Evolutionary conservation across 2,797 vertebrate genomes (phyloP).

Genomic region (Champsocephalus esox): DNA sequence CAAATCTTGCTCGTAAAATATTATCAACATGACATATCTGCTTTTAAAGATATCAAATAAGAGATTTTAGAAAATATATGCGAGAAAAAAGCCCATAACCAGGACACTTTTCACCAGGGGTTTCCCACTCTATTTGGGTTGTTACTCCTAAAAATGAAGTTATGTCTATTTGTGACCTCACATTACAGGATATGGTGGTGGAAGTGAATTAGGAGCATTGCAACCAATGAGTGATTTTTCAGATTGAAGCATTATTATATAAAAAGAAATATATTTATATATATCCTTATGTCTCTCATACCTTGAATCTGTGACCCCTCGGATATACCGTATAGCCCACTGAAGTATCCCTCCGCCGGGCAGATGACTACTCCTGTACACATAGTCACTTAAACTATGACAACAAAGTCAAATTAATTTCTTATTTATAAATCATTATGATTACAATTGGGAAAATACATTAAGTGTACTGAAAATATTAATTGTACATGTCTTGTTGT

Average conservation of each 20-base stretch:
- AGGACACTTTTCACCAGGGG: not conserved
- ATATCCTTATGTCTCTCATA: not conserved
- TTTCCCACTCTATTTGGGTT: conserved; percentile 16
- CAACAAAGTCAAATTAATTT: not conserved
- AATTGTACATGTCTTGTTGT: not conserved
- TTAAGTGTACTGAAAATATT: not conserved
- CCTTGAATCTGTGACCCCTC: not conserved
- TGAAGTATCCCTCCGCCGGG: not conserved
- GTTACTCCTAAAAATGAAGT: conserved; percentile 40
- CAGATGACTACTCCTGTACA: not conserved
- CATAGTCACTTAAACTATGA: not conserved
- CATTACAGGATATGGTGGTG: conserved; percentile 39
- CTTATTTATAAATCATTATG: not conserved
- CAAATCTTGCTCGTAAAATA: conserved; percentile 52
- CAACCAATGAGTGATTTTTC: conserved; percentile 22
- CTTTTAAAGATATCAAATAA: conserved; percentile 28
- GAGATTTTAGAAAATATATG: conserved; percentile 11
- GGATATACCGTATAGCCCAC: not conserved
- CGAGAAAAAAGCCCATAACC: conserved; percentile 6
- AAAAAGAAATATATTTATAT: conserved; percentile 16
- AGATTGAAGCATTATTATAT: conserved; percentile 8
- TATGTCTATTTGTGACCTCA: conserved; percentile 52
- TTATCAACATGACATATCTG: conserved; percentile 46
- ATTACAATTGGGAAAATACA: not conserved
- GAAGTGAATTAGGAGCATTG: conserved; percentile 42